Percentiles rank a stretch among this genome's conserved stretches.
phyloP scores from a whole-genome alignment of 2,113 vertebrate genomes.

The Eretmochelys imbricata region DNA sequence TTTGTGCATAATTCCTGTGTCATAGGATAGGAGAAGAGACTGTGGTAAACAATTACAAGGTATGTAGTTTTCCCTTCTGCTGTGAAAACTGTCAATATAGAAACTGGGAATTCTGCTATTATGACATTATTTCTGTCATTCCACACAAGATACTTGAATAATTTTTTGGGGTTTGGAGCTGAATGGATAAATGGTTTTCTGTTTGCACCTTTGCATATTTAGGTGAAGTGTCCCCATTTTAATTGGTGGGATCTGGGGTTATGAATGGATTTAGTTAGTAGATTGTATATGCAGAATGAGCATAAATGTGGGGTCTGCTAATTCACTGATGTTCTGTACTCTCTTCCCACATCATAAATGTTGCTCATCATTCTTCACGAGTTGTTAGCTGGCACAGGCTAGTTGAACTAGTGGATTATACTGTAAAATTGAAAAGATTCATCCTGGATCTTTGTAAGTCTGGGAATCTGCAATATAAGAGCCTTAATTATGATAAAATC shows the following conservation, averaged over 20 bases:
- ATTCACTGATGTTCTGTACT: neutral
- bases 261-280: neutral
- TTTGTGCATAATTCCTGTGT: neutral
- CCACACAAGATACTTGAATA: neutral
- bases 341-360: neutral
- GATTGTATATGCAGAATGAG: neutral
- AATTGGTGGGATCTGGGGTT: neutral
- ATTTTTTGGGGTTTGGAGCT: neutral
- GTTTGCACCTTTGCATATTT: neutral
- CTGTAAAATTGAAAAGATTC: neutral
- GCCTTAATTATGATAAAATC: neutral
- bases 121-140: neutral
- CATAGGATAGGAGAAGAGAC: neutral
- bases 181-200: neutral
- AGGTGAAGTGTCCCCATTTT: neutral
- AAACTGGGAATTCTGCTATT: neutral
- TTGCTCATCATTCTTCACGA: neutral
- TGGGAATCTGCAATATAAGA: neutral
- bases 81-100: neutral
- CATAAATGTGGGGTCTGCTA: neutral
- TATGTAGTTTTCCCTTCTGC: neutral
- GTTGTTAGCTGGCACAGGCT: neutral
- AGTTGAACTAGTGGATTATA: no score
- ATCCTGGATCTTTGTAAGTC: neutral
- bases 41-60: neutral